Evolutionary conservation across 2,888 invertebrate genomes (phyloP).

Genomic region (Escarpia spicata): DNA sequence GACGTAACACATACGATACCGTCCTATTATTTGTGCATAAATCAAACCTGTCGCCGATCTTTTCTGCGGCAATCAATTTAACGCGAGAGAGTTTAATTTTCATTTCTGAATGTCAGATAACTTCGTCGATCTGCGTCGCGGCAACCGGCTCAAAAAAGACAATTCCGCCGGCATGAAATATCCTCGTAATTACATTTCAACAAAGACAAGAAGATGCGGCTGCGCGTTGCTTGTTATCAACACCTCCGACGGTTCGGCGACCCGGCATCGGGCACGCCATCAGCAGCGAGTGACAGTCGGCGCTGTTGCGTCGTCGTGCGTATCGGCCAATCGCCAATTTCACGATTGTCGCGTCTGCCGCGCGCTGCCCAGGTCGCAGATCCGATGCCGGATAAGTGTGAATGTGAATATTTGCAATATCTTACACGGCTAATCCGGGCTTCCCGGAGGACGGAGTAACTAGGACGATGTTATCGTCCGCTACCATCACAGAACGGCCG

Average conservation of each 20-base stretch:
- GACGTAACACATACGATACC: neutral
- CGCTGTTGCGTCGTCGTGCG: neutral
- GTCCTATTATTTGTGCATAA: neutral
- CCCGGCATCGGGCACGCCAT: neutral
- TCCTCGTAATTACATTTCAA: slow-evolving; percentile 11
- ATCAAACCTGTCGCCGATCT: neutral
- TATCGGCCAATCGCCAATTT: neutral
- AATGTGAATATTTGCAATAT: slow-evolving; percentile 16
- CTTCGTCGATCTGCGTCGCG: neutral
- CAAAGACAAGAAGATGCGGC: neutral
- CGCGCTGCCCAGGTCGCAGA: neutral
- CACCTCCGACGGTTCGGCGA: neutral
- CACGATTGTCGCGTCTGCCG: slow-evolving; percentile 11
- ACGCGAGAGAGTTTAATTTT: neutral
- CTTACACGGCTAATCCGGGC: slow-evolving; percentile 1
- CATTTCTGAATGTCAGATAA: neutral
- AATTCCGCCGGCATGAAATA: neutral
- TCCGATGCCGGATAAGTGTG: neutral
- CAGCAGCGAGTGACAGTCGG: neutral
- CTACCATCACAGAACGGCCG: neutral
- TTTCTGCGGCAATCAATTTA: slow-evolving; percentile 16
- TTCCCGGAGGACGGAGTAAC: neutral
- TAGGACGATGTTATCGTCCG: neutral
- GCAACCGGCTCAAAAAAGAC: neutral
- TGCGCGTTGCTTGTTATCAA: neutral